These are phyloP conservation scores for Malthinus seriepunctatus DNA, from an alignment of 2,888 invertebrate genomes.

Conservation along the genomic window DNA sequence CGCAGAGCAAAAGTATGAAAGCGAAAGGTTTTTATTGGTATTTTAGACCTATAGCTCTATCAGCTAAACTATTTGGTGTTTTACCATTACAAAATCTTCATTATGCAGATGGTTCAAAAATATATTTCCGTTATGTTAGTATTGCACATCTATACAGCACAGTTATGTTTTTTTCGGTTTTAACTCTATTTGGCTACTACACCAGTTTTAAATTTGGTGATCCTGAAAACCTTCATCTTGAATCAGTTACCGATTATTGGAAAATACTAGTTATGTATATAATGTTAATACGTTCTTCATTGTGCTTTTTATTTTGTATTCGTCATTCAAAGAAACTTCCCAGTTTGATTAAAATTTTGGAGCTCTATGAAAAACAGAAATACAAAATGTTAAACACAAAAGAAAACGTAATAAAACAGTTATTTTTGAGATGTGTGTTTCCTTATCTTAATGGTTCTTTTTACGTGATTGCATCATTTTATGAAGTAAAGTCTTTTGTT, in stretches of 20 bases:
- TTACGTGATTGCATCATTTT: neutral
- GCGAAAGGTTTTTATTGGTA: constrained; percentile 38
- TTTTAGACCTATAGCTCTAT: constrained; percentile 36
- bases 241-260: constrained; percentile 1
- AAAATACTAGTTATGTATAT: constrained; percentile 11
- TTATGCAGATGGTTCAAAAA: constrained; percentile 17
- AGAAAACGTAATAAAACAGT: neutral
- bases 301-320: constrained; percentile 18
- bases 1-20: neutral
- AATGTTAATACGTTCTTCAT: constrained; percentile 10
- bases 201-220: constrained; percentile 27
- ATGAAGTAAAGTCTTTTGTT: constrained; percentile 6
- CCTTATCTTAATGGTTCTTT: constrained; percentile 3
- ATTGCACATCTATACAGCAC: constrained; percentile 29
- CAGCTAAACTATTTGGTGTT: constrained; percentile 35
- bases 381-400: constrained; percentile 1
- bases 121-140: constrained; percentile 30
- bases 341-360: constrained; percentile 16
- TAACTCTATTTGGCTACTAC: constrained; percentile 24
- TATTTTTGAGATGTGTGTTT: neutral
- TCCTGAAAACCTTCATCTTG: neutral
- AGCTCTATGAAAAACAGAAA: constrained; percentile 15
- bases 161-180: constrained; percentile 20
- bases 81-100: constrained; percentile 37
- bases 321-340: constrained; percentile 15